Evolutionary conservation across 2,113 vertebrate species (phyloP), one percentile per base, ranked within the genome.

Genomic region (Ailuropoda melanoleuca): DNA sequence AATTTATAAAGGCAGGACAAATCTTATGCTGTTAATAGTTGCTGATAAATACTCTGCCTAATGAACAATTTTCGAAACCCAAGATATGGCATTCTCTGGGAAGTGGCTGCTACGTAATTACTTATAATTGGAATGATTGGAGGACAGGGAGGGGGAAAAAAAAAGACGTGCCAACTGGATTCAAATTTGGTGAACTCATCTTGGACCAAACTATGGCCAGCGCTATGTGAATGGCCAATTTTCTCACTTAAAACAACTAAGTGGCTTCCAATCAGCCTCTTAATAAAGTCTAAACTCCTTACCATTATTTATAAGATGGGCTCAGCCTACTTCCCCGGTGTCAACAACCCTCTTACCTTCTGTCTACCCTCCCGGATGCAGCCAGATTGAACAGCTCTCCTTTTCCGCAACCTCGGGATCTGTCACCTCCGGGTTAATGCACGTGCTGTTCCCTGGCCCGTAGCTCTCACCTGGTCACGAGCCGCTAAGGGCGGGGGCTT

Each of bases 11-110:
- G 0, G 23, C 46, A 46, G 37, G 37, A 17, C 1, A 83, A 82
- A 58, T 77, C 19, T 78, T 72, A 94, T 9, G 46, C 56, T 23
- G 5, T 43, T 64, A 26, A 75, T 56, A 43, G 15, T 55, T 93
- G 50, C 7, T 62, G 6, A 89, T 66, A 92, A 86, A 81, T 19
- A 82, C 43, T 75, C 24, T 88, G 24, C 50, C 43, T 62, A 83
- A 87, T 83, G 66, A 95, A 90, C 26, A 77, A 24, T 56, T 86
- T 85, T 50, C 31, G 66, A 97, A 89, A 87, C 1, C 8, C 58
- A 92, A 82, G 43, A 50, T 70, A 56, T n/a, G 15, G 26, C 26
- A 82, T 6, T 53, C 56, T 85, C 64, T 89, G 62, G 46, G 50
- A 89, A 62, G 31, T 19, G 39, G 26, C 56, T 81, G 18, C 18